Percentiles rank a stretch among this genome's conserved stretches.
Evolutionary conservation across 2,888 invertebrate genomes (phyloP).

Genomic region (Diarsia mendica): DNA sequence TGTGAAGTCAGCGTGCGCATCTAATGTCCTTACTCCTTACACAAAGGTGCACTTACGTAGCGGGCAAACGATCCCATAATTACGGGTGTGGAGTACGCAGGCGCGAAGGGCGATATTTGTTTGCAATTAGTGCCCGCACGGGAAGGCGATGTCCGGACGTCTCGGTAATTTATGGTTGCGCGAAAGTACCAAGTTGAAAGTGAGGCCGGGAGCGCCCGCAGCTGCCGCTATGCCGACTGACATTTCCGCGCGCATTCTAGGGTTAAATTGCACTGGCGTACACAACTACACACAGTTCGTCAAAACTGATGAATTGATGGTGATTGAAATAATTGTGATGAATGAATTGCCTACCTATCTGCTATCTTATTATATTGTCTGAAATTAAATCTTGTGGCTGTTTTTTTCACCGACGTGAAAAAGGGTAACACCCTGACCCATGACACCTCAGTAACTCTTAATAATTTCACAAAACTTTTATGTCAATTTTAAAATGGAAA

Average conservation of each 20-base stretch:
- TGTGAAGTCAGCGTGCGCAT: constrained; percentile 62
- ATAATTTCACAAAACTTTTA: background rate
- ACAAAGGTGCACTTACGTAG: constrained; percentile 75
- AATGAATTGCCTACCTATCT: background rate
- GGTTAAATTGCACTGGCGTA: constrained; percentile 71
- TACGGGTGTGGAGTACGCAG: constrained; percentile 73
- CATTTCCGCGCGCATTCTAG: constrained; percentile 80
- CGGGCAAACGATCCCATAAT: constrained; percentile 76
- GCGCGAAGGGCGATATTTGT: constrained; percentile 85
- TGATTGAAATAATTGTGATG: constrained; percentile 57
- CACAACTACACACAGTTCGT: constrained; percentile 44
- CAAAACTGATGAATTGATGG: constrained; percentile 60
- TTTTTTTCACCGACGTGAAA: background rate
- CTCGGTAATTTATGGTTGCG: constrained; percentile 82
- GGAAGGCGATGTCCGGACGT: constrained; percentile 79
- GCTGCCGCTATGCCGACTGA: constrained; percentile 78
- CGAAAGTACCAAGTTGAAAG: constrained; percentile 66
- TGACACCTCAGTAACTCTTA: background rate
- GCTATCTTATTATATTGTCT: constrained; percentile 12
- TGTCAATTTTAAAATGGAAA: background rate
- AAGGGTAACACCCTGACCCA: background rate
- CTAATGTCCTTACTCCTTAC: constrained; percentile 74
- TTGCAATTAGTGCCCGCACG: constrained; percentile 83
- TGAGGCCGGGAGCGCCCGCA: constrained; percentile 74
- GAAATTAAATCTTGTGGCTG: background rate